Evolutionary conservation across 1,140 invertebrate species (phyloP), one percentile per base, ranked within the genome.

Genomic region (Drosophila kanapiae): DNA sequence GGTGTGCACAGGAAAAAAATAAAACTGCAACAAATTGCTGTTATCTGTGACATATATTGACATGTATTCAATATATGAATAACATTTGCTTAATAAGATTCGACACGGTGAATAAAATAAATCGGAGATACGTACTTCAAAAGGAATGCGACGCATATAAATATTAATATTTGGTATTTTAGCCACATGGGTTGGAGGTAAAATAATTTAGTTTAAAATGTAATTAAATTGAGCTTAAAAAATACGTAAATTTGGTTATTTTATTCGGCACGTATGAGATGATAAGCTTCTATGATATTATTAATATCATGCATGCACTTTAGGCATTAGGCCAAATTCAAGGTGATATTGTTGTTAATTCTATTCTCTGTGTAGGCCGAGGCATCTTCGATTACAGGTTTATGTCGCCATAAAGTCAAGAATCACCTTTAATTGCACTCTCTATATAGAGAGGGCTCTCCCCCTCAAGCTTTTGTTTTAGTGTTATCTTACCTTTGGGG

Each of bases 391-490:
- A 78, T 78, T 71, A 56, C 76, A 78, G 47, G 58, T 78, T 78
- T 83, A 83, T 79, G 80, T 75, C 51, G 64, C 54, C 71, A 83
- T 83, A 83, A 83, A 83, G 42, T 63, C 60, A 78, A 70, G 60
- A 64, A 72, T 58, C 47, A 53, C 38, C 75, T 78, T 78, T 78
- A 78, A 78, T 78, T 78, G 75, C 57, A 58, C 43, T 40, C 33
- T 38, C 38, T 45, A 18, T 11, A 29, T 23, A 49, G 47, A 78
- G 54, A 33, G 6, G 13, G 42, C 16, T 31, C 6, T 10, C 33
- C 45, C 33, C 42, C 9, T 14, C 13, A 33, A 43, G 33, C 71
- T 75, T 74, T 75, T 62, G 42, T 77, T 76, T 77, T 76, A 78
- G 74, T 70, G 51, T 78, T 78, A 77, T 78, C 76, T 77, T 70